phyloP scores from a whole-genome alignment of 2,888 invertebrate genomes.

The Scaptomyza cyrtandrae region DNA sequence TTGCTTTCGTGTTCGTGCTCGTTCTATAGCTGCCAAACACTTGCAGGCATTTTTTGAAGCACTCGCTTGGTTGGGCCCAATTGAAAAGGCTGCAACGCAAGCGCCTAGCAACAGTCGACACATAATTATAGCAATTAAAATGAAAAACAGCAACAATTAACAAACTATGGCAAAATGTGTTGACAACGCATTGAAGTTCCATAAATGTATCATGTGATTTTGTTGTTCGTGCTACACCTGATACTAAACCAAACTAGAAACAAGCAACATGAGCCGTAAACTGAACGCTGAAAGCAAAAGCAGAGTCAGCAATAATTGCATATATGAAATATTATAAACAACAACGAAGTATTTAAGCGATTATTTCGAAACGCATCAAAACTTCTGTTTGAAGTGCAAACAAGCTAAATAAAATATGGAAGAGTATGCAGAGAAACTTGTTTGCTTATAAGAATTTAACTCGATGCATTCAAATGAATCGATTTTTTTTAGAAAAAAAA shows the following conservation, averaged over 20 bases:
- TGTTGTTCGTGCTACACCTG: slow-evolving; percentile 38
- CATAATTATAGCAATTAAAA: slow-evolving; percentile 37
- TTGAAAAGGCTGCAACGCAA: slow-evolving; percentile 5
- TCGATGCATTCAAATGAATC: too few species aligned
- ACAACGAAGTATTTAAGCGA: slow-evolving; percentile 5
- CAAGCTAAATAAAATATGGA: too few species aligned
- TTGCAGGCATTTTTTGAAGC: slow-evolving; percentile 12
- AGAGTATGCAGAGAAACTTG: too few species aligned
- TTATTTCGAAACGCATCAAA: slow-evolving; percentile 22
- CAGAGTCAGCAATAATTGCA: slow-evolving; percentile 38
- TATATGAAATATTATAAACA: slow-evolving; percentile 7
- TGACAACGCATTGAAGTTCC: slow-evolving; percentile 30
- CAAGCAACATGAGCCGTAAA: slow-evolving; percentile 23
- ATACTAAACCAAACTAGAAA: slow-evolving; percentile 18
- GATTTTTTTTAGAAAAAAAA: too few species aligned
- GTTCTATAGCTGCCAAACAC: not conserved
- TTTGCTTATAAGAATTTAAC: too few species aligned
- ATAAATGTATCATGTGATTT: slow-evolving; percentile 51
- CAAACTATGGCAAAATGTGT: slow-evolving; percentile 28
- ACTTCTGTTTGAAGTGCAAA: not conserved
- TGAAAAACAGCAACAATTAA: not conserved
- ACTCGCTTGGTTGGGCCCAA: slow-evolving; percentile 1
- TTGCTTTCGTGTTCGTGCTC: not conserved
- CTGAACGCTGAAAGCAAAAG: slow-evolving; percentile 15
- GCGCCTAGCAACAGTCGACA: slow-evolving; percentile 41